Evolutionary conservation across 1,140 invertebrate species (phyloP), one percentile per base, ranked within the genome.

Genomic region (Cydia splendana): DNA sequence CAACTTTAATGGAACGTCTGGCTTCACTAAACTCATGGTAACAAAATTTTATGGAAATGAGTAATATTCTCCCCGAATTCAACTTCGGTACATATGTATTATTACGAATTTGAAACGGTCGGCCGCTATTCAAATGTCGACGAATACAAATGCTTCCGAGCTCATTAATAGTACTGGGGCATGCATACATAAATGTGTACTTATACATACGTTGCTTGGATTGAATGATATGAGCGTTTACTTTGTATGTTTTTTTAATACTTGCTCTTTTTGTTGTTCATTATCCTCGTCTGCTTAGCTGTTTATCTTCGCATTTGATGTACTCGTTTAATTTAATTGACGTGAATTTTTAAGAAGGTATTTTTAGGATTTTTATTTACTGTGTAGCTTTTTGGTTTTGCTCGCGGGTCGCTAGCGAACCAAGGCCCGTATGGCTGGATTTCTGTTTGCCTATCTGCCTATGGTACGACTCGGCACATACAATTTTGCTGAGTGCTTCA

Each of bases 71-170:
- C 67, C 10, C 34, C 67, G 67, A 71, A 71, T 71, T 71, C 67
- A 71, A 71, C 67, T 71, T 38, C 67, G 34, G 67, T 71, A 71
- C 67, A 71, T 71, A 71, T 71, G 73, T 81, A 79, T 78, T 81
- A 82, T 81, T 82, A 83, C 81, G 75, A 84, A 86, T 83, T 80
- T 79, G 78, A 75, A 81, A 83, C 79, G 83, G 81, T 82, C 79
- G 83, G 81, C 79, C 74, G 62, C 81, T 80, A 82, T 87, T 87
- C 81, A 85, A 82, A 83, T 83, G 78, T 78, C 78, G 76, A 79
- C 71, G 79, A 83, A 84, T 81, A 83, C 77, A 83, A 84, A 83
- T 84, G 67, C 67, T 80, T 81, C 74, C 76, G 78, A 76, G 71
- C 81, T 85, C 80, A 85, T 82, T 85, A 24, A 84, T 80, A 51